These are phyloP conservation scores for Oreortyx pictus DNA, from an alignment of 2,797 vertebrate genomes.

Conservation along the genomic window DNA sequence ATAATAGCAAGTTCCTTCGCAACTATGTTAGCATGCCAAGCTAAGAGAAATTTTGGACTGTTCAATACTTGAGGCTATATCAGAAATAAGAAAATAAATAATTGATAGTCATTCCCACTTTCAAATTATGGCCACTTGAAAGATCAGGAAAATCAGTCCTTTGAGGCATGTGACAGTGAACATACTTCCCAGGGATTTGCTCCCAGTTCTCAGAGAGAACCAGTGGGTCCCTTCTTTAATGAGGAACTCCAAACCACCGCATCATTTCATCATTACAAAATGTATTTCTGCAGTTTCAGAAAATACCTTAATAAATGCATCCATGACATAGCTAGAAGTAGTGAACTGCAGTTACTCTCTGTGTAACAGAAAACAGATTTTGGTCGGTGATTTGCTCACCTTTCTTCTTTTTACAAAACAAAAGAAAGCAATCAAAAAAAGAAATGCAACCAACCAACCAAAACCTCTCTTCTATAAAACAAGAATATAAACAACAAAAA, in stretches of 20 bases:
- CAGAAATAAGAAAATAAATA: not conserved
- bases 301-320: not conserved
- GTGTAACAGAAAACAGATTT: not conserved
- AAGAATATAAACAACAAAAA: not conserved
- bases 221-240: rapidly evolving
- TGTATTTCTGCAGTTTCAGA: not conserved
- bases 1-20: not conserved
- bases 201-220: not conserved
- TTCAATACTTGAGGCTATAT: not conserved
- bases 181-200: not conserved
- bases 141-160: not conserved
- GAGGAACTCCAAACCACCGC: not conserved
- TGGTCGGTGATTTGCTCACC: not conserved
- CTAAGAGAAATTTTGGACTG: not conserved
- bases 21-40: not conserved
- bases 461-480: not conserved
- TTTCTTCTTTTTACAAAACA: not conserved
- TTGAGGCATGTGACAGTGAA: not conserved
- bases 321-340: not conserved
- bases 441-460: not conserved
- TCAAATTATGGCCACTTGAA: not conserved
- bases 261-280: not conserved
- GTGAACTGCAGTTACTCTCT: not conserved
- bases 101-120: not conserved
- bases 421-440: not conserved